Base-by-base conservation (phyloP, 2,888 invertebrate genomes). In the Drosophila greeni region DNA sequence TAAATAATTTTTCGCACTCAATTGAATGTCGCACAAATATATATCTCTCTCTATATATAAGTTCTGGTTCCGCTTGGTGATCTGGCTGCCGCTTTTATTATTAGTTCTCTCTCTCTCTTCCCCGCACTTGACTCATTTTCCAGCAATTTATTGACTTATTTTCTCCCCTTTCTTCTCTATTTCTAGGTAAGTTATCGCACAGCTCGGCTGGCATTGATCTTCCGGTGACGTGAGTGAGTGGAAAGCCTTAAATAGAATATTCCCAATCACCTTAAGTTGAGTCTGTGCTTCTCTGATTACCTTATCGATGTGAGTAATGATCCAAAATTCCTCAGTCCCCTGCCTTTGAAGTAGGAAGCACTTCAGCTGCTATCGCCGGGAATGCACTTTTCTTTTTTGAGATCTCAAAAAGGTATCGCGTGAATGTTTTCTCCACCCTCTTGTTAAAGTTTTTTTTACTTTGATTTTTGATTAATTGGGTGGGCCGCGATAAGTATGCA, bases 401-500 rank as follows among this genome's bases (percentile, higher is more conserved):
- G 40, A 34, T 47, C 34, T n/a, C 20, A 34, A 34, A 57, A 51
- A 40, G 36, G 37, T 57, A 77, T 77, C 80, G 82, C 76, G 82
- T 79, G 80, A 69, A 75, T 60, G 57, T 57, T 33, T 57, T n/a
- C 34, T 36, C 39, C 48, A 16, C 48, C 60, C 61, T 18, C 45
- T 18, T 20, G 29, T 47, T 29, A 18, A 53, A 20, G 37, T 7
- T 34, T 73, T 20, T 58, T 66, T 59, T 66, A 55, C 39, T 66
- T 64, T 49, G 65, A 79, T 77, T 82, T 66, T 70, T 56, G 72
- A 82, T 77, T 82, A 77, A 77, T 82, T 82, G 57, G 73, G 58
- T 56, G 73, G 60, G 62, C 42, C n/a, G 36, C 39, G 60, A 56
- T 62, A 73, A 74, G 62, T 70, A 76, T 70, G 53, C 77, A 82